Conservation (phyloP, 2,888 invertebrate genomes). For the Myopa tessellatipennis region DNA sequence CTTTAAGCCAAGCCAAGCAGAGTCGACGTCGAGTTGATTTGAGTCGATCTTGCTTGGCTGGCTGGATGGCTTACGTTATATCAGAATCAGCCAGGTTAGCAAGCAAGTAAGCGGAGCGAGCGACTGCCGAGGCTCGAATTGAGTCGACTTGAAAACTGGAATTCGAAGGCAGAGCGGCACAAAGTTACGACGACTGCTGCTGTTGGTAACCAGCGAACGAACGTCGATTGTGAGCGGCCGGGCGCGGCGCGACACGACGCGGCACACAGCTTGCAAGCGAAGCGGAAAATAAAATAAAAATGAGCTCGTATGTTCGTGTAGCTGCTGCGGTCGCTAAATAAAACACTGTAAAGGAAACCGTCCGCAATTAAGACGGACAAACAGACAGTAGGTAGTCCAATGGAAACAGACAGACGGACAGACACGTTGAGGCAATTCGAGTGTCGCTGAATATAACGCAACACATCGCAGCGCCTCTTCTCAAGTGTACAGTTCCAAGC, state of each 20-base stretch:
- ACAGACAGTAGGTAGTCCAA: background rate
- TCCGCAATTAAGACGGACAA: slow-evolving; percentile 15
- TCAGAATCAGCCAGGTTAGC: slow-evolving; percentile 13
- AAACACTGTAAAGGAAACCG: slow-evolving; percentile 21
- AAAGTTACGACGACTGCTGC: slow-evolving; percentile 2
- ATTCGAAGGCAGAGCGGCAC: slow-evolving; percentile 37
- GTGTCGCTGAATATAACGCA: slow-evolving; percentile 13
- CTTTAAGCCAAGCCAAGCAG: background rate
- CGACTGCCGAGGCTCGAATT: slow-evolving; percentile 12
- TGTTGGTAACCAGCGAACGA: slow-evolving; percentile 7
- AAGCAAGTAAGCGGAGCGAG: background rate
- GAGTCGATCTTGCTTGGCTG: background rate
- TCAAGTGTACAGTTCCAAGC: slow-evolving; percentile 13
- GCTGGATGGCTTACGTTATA: slow-evolving; percentile 8
- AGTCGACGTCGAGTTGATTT: background rate
- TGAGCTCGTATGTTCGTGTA: background rate
- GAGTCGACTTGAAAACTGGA: slow-evolving; percentile 34
- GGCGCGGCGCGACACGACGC: background rate
- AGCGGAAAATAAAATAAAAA: slow-evolving; percentile 32
- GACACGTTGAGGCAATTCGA: slow-evolving; percentile 16
- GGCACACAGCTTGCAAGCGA: slow-evolving; percentile 28
- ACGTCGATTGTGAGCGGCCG: slow-evolving; percentile 15
- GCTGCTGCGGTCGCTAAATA: slow-evolving; percentile 2
- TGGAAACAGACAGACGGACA: background rate
- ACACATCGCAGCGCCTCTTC: slow-evolving; percentile 13